Base-by-base conservation (phyloP, 2,797 vertebrate species). In the Pseudopleuronectes americanus region DNA sequence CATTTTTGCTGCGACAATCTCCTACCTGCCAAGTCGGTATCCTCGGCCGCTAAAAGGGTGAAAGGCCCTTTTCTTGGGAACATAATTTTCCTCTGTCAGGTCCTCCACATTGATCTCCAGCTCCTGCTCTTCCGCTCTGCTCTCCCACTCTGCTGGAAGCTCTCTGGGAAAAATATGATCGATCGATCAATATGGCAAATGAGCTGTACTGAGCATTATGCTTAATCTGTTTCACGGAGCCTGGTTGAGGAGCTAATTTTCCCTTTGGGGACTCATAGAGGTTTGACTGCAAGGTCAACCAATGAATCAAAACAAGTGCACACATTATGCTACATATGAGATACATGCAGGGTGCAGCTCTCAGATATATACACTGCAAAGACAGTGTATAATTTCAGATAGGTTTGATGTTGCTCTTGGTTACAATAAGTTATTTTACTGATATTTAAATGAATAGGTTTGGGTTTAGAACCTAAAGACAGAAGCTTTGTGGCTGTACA, bases 91-190 rank as follows among this genome's bases (percentile, higher is more conserved):
- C 71, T 96, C 93, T 4, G 96, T 98, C 90, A 97, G 95, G 69
- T 98, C 97, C 89, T 99, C 96, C 71, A 98, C 95, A 64, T 95
- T 97, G 82, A 99, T 95, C 61, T 97, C 96, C 65, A 99, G 87
- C 70, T 99, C 97, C 24, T 99, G 95, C 81, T 97, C 96, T 70
- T 96, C 94, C 61, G 95, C 96, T 72, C 92, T 71, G 84, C 95
- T 95, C 71, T 89, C 95, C 76, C 97, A 93, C 79, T 99, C 98
- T 28, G 90, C 74, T 28, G 97, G 97, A 56, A 99, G 90, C 80
- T 98, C 97, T 87, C 97, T 99, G 91, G 22, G 73, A 83, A 71
- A 74, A 56, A 78, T 68, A 70, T 89, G 57, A 80, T 51, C 66
- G 51, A 77, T 68, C 51, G 33, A 67, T 87, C 62, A 83, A 80